phyloP scores from a whole-genome alignment of 1,140 invertebrate genomes.

The Drosophila lini region DNA sequence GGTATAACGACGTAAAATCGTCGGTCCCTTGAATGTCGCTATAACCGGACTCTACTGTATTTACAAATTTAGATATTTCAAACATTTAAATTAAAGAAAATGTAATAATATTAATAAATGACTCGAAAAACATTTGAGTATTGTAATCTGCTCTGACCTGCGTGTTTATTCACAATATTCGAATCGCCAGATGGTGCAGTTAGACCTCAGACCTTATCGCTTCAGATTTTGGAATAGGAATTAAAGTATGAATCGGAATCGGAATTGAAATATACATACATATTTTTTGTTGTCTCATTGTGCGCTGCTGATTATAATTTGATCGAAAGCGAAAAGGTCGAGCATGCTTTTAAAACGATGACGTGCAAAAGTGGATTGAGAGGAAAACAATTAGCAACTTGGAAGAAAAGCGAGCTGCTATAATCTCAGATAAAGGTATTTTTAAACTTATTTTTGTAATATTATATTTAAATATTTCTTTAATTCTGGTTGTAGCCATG shows the following conservation, averaged over 20 bases:
- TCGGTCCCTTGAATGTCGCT: no score
- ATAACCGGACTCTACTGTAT: no score
- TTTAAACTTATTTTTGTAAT: not conserved
- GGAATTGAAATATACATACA: constrained; percentile 3
- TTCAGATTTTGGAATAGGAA: not conserved
- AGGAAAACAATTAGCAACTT: constrained; percentile 9
- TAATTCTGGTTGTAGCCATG: not conserved
- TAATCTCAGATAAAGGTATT: not conserved
- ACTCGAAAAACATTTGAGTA: no score
- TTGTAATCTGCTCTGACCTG: not conserved
- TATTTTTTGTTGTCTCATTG: constrained; percentile 31
- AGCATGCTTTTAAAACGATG: constrained; percentile 14
- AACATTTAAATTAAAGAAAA: not conserved
- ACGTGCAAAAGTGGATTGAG: constrained; percentile 13
- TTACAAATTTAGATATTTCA: not conserved
- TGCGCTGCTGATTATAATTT: constrained; percentile 19
- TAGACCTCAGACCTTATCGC: constrained; percentile 23
- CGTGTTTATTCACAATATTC: not conserved
- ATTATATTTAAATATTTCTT: not conserved
- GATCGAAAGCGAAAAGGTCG: constrained; percentile 32
- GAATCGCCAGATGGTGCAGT: constrained; percentile 26
- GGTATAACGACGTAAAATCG: not conserved
- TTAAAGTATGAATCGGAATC: constrained; percentile 1
- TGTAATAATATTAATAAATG: not conserved
- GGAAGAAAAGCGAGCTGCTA: not conserved